phyloP scores from a whole-genome alignment of 2,888 invertebrate species.

The Heliconius charithonia region DNA sequence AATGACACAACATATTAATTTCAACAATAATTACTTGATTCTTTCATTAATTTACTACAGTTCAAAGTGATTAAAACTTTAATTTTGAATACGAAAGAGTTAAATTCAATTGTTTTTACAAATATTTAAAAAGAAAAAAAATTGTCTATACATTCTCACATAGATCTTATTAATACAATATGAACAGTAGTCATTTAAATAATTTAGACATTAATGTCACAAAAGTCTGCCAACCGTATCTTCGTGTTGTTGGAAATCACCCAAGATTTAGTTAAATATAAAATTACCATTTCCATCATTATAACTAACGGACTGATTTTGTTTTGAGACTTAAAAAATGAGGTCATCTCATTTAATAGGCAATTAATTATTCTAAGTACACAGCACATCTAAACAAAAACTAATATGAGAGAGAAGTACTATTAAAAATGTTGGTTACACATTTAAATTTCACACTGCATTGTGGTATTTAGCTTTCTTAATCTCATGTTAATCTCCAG shows the following conservation, averaged over 20 bases:
- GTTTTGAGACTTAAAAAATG: slow-evolving; percentile 74
- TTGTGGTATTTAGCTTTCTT: slow-evolving; percentile 18
- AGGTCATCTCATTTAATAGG: slow-evolving; percentile 61
- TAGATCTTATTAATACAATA: slow-evolving; percentile 13
- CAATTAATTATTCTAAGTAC: slow-evolving; percentile 77
- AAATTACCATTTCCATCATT: slow-evolving; percentile 66
- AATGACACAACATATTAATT: not conserved
- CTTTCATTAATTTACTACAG: not conserved
- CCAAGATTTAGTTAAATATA: slow-evolving; percentile 62
- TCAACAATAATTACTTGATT: not conserved
- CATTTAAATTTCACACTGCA: slow-evolving; percentile 61
- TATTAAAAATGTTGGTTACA: slow-evolving; percentile 67
- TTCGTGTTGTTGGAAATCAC: slow-evolving; percentile 58
- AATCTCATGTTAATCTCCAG: slow-evolving; percentile 29
- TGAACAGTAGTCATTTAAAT: slow-evolving; percentile 19
- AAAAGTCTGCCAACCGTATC: slow-evolving; percentile 25
- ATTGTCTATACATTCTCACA: slow-evolving; percentile 10
- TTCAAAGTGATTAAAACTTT: not conserved
- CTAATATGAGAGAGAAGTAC: slow-evolving; percentile 74
- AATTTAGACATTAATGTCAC: slow-evolving; percentile 27
- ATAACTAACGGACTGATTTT: slow-evolving; percentile 77
- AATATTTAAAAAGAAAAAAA: not conserved
- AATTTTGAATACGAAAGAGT: not conserved
- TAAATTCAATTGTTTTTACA: not conserved
- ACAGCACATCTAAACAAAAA: slow-evolving; percentile 82